These are phyloP conservation scores for Standfussiana lucernea DNA, from an alignment of 2,888 invertebrate species.

Conservation along the genomic window DNA sequence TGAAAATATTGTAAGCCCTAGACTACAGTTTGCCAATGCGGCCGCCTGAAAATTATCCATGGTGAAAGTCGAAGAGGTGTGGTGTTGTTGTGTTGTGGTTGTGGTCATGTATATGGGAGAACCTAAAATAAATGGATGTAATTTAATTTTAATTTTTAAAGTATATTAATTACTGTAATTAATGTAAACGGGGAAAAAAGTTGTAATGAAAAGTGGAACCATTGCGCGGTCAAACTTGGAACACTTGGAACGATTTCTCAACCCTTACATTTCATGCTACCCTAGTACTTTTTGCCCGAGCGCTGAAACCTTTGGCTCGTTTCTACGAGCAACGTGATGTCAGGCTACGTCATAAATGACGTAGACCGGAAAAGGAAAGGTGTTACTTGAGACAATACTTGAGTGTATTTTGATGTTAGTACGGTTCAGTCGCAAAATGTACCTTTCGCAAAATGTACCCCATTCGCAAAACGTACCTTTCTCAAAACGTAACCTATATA, in stretches of 20 bases:
- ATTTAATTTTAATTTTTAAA: too few relatives aligned
- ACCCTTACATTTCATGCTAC: not conserved
- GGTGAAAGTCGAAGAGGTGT: too few relatives aligned
- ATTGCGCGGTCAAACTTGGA: not conserved
- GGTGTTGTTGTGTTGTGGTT: too few relatives aligned
- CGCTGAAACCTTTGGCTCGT: conserved; percentile 33
- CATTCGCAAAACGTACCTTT: too few relatives aligned
- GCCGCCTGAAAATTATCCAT: too few relatives aligned
- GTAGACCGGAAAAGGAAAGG: not conserved
- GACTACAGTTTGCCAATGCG: not conserved
- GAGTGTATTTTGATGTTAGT: too few relatives aligned
- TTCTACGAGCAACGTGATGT: conserved; percentile 10
- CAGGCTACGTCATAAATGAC: not conserved
- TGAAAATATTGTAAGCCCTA: not conserved
- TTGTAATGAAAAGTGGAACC: not conserved
- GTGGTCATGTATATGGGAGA: too few relatives aligned
- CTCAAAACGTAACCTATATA: too few relatives aligned
- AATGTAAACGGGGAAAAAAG: not conserved
- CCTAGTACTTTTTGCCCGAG: conserved; percentile 28
- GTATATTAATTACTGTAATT: not conserved
- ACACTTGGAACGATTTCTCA: not conserved
- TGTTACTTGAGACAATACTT: not conserved
- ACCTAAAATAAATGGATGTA: too few relatives aligned
- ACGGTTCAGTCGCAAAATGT: too few relatives aligned
- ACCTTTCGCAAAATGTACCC: too few relatives aligned